phyloP scores from a whole-genome alignment of 1,140 invertebrate genomes.

The Caenorhabditis briggsae region DNA sequence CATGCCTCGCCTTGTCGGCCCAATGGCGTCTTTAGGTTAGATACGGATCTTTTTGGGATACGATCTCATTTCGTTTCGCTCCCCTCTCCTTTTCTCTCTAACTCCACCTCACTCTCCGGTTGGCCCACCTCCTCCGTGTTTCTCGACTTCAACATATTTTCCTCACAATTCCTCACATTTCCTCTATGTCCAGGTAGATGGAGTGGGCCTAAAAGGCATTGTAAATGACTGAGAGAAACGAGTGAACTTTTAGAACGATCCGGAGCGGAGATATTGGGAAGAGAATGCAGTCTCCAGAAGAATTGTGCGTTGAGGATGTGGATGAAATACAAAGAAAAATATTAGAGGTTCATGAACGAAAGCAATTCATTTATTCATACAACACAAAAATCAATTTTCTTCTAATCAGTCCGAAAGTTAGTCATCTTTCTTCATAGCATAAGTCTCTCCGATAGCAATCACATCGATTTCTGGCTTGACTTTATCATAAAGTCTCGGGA shows the following conservation, averaged over 20 bases:
- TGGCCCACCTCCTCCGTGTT: background rate
- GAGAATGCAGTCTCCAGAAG: background rate
- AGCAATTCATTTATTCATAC: background rate
- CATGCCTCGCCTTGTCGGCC: slow-evolving; percentile 25
- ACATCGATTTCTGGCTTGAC: slow-evolving; percentile 83
- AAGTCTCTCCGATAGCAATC: slow-evolving; percentile 80
- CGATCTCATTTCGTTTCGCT: background rate
- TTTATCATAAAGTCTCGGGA: slow-evolving; percentile 81
- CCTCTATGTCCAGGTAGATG: background rate
- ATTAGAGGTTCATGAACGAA: background rate
- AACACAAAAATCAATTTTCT: background rate
- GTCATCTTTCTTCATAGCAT: slow-evolving; percentile 56
- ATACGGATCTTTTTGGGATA: slow-evolving; percentile 52
- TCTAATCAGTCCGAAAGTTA: background rate
- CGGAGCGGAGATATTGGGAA: slow-evolving; percentile 12
- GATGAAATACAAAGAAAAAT: background rate
- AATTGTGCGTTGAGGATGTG: background rate
- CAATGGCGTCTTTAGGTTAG: slow-evolving; percentile 24
- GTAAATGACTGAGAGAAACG: background rate
- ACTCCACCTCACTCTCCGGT: slow-evolving; percentile 4
- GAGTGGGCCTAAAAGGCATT: background rate
- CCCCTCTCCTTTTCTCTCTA: no score
- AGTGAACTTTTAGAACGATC: slow-evolving; percentile 43
- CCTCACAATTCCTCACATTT: background rate
- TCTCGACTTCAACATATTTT: slow-evolving; percentile 30